Base-by-base conservation (phyloP, 2,797 vertebrate genomes). In the Champsocephalus gunnari region DNA sequence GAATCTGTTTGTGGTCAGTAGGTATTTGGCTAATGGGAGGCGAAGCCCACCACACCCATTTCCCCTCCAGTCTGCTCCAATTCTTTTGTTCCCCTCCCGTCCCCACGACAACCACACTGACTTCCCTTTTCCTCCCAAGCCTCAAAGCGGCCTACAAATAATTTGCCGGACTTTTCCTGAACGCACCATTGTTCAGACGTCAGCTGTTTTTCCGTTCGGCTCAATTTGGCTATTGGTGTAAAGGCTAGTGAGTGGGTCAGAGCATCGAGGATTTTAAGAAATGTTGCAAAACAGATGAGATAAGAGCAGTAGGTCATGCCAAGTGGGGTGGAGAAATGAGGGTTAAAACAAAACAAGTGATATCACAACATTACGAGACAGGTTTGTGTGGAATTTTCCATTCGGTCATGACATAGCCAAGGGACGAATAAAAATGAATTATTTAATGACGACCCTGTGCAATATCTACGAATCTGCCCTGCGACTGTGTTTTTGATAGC, bases 41-140 rank as follows among this genome's bases (percentile, higher is more conserved):
- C 89, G 82, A 87, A 86, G 73, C 71, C 81, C 75, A 89, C 92
- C 92, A 91, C 92, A 92, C 93, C 93, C 93, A 92, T 93, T 94
- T 94, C 93, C 93, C 79, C 83, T 90, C 77, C 66, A 84, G 89
- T 90, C 82, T 88, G 88, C 88, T 88, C 86, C 82, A 84, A 60
- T 88, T 90, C 89, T 89, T 94, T 92, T 94, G 91, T 93, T 91
- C 91, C 82, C 82, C 85, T 90, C 90, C 91, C 87, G 75, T 92
- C 90, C 81, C 91, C 91, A 90, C 72, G 75, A 87, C 91, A 93
- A 94, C 92, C 92, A 91, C 85, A 84, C 86, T 89, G 86, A 87
- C 91, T 93, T 95, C 93, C 94, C 91, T 91, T 83, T 94, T 95
- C 93, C 93, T 93, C 85, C 80, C 83, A 77, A 79, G 77, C 82